Evolutionary conservation across 2,113 vertebrate genomes (phyloP).

Genomic region (Theristicus caerulescens): DNA sequence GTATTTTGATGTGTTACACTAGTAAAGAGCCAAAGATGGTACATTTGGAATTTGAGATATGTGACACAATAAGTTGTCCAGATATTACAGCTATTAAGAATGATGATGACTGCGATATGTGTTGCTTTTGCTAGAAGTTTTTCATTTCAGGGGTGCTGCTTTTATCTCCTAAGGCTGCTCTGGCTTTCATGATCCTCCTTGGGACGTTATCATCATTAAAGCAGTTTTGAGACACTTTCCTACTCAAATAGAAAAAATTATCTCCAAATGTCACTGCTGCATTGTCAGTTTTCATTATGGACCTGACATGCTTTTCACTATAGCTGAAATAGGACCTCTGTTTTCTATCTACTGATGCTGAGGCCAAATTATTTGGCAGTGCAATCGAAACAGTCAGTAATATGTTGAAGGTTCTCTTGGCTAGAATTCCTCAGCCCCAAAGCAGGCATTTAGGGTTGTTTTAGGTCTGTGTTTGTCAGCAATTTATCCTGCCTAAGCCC

Average conservation of each 20-base stretch:
- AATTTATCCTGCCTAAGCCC: not conserved
- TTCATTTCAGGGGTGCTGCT: not conserved
- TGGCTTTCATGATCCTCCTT: not conserved
- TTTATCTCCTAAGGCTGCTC: not conserved
- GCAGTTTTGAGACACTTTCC: not conserved
- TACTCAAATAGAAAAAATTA: not conserved
- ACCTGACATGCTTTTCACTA: not conserved
- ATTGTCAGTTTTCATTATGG: not conserved
- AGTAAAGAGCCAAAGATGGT: not conserved
- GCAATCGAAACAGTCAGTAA: not conserved
- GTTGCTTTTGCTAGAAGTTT: not conserved
- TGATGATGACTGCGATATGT: not conserved
- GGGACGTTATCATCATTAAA: not conserved
- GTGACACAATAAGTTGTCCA: not conserved
- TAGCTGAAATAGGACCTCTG: not conserved
- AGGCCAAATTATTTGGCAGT: conserved; percentile 27
- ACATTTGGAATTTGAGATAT: not conserved
- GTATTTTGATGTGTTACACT: not conserved
- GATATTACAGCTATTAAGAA: not conserved
- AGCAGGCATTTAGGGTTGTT: not conserved
- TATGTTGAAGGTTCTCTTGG: not conserved
- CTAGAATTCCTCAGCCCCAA: not conserved
- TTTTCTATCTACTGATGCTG: not conserved
- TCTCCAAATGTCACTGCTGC: not conserved
- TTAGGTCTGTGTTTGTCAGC: not conserved